These are phyloP conservation scores for Hirtodrosophila trivittata DNA, from an alignment of 2,888 invertebrate species.

Conservation along the genomic window DNA sequence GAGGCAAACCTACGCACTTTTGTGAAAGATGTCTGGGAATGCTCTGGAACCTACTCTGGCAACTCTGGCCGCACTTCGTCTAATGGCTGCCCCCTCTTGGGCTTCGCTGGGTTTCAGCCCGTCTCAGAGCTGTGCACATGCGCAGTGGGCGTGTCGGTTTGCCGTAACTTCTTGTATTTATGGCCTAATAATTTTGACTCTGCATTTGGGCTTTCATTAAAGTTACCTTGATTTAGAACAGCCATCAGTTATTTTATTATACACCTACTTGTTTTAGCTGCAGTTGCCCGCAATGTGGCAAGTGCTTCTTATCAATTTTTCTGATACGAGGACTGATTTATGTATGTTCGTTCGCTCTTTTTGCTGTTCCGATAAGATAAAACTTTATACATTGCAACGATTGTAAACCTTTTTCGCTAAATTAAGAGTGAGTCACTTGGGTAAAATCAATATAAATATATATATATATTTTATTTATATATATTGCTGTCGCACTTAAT, in stretches of 20 bases:
- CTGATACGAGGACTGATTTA: constrained; percentile 62
- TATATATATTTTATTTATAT: constrained; percentile 22
- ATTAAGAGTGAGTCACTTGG: constrained; percentile 43
- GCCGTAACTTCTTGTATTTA: constrained; percentile 63
- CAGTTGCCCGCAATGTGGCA: constrained; percentile 18
- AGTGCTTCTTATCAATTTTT: constrained; percentile 39
- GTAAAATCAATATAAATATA: constrained; percentile 5
- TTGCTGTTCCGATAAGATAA: constrained; percentile 58
- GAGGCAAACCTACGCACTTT: constrained; percentile 54
- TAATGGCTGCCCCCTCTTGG: constrained; percentile 5
- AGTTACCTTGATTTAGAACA: constrained; percentile 46
- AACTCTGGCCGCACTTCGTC: constrained; percentile 6
- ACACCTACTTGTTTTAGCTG: constrained; percentile 32
- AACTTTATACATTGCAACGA: constrained; percentile 30
- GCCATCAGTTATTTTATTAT: constrained; percentile 3
- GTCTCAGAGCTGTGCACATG: constrained; percentile 64
- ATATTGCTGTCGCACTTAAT: constrained; percentile 33
- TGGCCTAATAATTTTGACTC: constrained; percentile 70
- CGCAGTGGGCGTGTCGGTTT: constrained; percentile 74
- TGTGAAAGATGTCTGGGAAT: constrained; percentile 44
- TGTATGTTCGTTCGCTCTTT: constrained; percentile 59
- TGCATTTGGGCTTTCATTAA: constrained; percentile 39
- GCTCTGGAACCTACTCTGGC: constrained; percentile 22
- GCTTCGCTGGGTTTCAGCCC: too few relatives aligned
- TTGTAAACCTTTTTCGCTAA: too few relatives aligned